Evolutionary conservation across 1,140 invertebrate species (phyloP).

Genomic region (Zophobas atratus): DNA sequence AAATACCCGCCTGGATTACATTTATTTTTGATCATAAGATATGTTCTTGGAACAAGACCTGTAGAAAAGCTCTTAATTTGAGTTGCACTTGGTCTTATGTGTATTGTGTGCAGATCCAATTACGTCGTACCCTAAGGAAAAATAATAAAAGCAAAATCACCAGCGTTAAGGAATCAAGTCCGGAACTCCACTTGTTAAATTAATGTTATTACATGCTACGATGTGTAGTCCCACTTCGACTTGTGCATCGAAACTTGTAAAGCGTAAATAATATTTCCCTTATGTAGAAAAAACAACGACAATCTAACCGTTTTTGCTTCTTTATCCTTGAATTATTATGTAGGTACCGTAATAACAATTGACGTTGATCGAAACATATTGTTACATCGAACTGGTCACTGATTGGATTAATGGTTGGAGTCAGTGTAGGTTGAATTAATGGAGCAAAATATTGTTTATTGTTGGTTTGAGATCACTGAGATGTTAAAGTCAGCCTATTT

Average conservation of each 20-base stretch:
- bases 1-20: neutral
- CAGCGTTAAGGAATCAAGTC: conserved; percentile 12
- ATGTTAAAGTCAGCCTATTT: neutral
- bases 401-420: conserved; percentile 30
- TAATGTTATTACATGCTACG: conserved; percentile 15
- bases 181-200: conserved; percentile 30
- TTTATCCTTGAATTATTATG: conserved; percentile 41
- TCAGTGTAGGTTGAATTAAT: conserved; percentile 17
- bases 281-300: conserved; percentile 6
- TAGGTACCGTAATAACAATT: conserved; percentile 39
- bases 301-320: conserved; percentile 27
- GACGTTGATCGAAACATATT: conserved; percentile 37
- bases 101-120: too few species aligned
- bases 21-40: neutral
- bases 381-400: conserved; percentile 21
- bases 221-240: conserved; percentile 1
- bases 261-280: conserved; percentile 18
- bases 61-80: too few species aligned
- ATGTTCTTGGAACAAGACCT: neutral
- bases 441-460: conserved; percentile 29
- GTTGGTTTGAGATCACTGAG: conserved; percentile 14
- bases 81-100: too few species aligned
- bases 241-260: conserved; percentile 6
- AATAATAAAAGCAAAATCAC: conserved; percentile 1
- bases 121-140: neutral